Percentiles rank a stretch among this genome's conserved stretches.
phyloP scores from a whole-genome alignment of 2,888 invertebrate species.

The Temnothorax ravouxi region DNA sequence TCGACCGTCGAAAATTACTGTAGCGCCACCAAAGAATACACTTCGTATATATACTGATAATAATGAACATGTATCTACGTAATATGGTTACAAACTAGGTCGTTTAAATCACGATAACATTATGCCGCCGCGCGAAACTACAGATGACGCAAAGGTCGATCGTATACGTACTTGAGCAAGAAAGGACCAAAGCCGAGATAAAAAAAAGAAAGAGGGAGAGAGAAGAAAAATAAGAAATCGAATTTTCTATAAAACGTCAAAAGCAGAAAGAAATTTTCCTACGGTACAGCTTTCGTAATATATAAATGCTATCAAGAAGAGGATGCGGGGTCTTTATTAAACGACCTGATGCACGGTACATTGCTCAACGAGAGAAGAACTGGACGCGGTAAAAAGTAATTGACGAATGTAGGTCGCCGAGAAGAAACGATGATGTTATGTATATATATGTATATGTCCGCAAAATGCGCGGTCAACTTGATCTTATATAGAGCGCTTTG shows the following conservation, averaged over 20 bases:
- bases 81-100: constrained; percentile 47
- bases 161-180: not conserved
- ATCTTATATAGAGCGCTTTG: not conserved
- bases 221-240: not conserved
- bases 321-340: constrained; percentile 1
- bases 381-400: constrained; percentile 49
- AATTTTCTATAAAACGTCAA: not conserved
- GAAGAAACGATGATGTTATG: constrained; percentile 35
- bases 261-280: not conserved
- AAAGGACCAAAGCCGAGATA: not conserved
- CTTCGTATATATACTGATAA: constrained; percentile 18
- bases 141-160: constrained; percentile 12
- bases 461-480: constrained; percentile 13
- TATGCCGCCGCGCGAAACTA: constrained; percentile 25
- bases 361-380: constrained; percentile 41
- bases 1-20: constrained; percentile 34
- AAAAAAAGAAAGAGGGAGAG: too few species aligned
- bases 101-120: constrained; percentile 41
- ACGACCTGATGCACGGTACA: constrained; percentile 26
- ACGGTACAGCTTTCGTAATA: not conserved
- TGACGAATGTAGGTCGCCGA: constrained; percentile 57
- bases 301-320: not conserved
- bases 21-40: constrained; percentile 20
- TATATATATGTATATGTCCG: not conserved
- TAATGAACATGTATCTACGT: constrained; percentile 40